Conservation (phyloP, 2,113 vertebrate species). For the Tupaia chinensis region DNA sequence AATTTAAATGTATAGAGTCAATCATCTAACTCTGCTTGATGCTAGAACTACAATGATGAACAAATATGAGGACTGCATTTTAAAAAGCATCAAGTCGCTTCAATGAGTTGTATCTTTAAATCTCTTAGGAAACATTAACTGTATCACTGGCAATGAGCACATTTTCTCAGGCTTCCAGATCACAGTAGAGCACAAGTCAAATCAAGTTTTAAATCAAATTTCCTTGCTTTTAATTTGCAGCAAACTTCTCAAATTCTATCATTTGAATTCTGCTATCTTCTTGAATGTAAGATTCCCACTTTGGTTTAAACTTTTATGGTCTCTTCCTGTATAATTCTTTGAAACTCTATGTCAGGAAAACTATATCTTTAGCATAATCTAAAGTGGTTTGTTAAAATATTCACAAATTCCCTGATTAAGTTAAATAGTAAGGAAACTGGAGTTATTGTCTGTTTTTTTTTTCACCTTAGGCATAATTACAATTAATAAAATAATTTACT, state of each 20-base stretch:
- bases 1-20: background rate
- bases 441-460: conserved; percentile 67
- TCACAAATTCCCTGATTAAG: conserved; percentile 73
- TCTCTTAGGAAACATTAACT: background rate
- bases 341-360: conserved; percentile 40
- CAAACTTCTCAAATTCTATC: background rate
- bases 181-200: background rate
- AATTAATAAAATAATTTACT: conserved; percentile 68
- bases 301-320: conserved; percentile 36
- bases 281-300: background rate
- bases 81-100: background rate
- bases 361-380: conserved; percentile 62
- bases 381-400: conserved; percentile 74
- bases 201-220: conserved; percentile 10
- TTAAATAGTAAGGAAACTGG: conserved; percentile 70
- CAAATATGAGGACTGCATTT: background rate
- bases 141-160: background rate
- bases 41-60: background rate
- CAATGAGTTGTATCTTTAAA: background rate
- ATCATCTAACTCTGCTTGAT: background rate
- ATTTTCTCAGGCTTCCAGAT: background rate
- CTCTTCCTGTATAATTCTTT: background rate
- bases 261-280: background rate
- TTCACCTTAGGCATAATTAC: conserved; percentile 75
- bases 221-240: conserved; percentile 19